Evolutionary conservation across 2,888 invertebrate species (phyloP).

Genomic region (Oeneis ivallda): DNA sequence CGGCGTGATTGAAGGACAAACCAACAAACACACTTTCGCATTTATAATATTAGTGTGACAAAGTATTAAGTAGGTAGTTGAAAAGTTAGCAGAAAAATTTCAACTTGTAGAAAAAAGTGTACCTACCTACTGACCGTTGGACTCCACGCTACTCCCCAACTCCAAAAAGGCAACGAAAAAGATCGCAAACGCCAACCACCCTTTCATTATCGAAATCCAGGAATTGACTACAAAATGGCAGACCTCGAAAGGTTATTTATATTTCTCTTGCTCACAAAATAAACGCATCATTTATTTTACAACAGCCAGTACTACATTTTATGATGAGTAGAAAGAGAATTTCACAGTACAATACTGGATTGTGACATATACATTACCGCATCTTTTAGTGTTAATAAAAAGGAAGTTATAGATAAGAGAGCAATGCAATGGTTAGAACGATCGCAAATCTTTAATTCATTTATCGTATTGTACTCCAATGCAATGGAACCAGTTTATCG

Average conservation of each 20-base stretch:
- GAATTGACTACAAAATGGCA: background rate
- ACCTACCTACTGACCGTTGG: background rate
- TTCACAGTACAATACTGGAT: background rate
- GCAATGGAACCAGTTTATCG: background rate
- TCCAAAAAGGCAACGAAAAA: background rate
- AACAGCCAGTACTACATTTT: background rate
- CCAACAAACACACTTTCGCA: too few species aligned
- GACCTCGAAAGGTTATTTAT: constrained; percentile 3
- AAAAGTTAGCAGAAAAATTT: too few species aligned
- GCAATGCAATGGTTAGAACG: background rate
- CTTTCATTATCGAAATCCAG: constrained; percentile 3
- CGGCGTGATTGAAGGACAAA: too few species aligned
- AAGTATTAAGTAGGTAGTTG: too few species aligned
- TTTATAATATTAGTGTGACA: too few species aligned
- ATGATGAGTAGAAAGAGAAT: background rate
- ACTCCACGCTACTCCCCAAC: background rate
- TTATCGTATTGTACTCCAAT: background rate
- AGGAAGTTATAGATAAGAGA: background rate
- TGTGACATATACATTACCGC: background rate
- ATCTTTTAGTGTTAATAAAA: background rate
- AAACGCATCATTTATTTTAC: background rate
- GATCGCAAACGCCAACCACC: background rate
- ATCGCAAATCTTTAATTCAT: background rate
- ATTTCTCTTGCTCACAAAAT: background rate
- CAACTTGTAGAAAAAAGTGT: too few species aligned